phyloP scores from a whole-genome alignment of 2,113 vertebrate genomes.

The human (Homo sapiens) region GRCh38 chr6:61190001-61190500 shows the following conservation, averaged over 20 bases:
- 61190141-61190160: not conserved
- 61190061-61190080: not conserved
- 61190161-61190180: not conserved
- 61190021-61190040: not conserved
- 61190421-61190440: too few species aligned
- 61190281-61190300: not conserved
- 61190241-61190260: not conserved
- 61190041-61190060: not conserved
- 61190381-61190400: too few species aligned
- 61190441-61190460: too few species aligned
- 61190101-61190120: not conserved
- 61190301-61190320: not conserved
- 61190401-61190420: too few species aligned
- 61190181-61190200: not conserved
- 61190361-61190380: too few species aligned
- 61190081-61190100: not conserved
- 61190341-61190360: not conserved
- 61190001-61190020: not conserved
- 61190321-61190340: not conserved
- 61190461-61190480: too few species aligned
- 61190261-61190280: not conserved
- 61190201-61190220: not conserved
- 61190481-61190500: too few species aligned
- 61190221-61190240: not conserved
- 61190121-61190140: not conserved